Base-by-base conservation (phyloP, 2,888 invertebrate species). In the Eubasilissa splendida region DNA sequence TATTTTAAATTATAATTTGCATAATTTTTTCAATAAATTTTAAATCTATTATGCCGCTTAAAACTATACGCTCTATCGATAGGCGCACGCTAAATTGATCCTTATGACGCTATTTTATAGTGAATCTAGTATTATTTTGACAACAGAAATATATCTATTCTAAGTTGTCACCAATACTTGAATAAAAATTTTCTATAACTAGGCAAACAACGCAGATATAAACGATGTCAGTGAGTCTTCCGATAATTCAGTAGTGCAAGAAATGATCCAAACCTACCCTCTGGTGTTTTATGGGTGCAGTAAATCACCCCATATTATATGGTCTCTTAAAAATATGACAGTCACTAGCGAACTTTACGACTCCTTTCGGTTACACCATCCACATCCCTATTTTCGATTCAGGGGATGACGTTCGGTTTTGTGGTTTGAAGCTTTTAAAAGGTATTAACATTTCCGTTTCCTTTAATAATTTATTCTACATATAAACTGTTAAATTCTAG, bases 291-390 rank as follows among this genome's bases (percentile, higher is more conserved):
- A 80, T 53, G 52, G 73, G 53, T 54, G 70, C 53, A 63, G 80
- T 83, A 83, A 83, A 83, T 83, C 83, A 83, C 81, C 81, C 78
- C 75, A 71, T 81, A 80, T 83, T 83, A 83, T 83, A 81, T 83
- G 83, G 80, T 71, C 81, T 81, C 81, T 81, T 83, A 81, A 83
- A 83, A 83, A 81, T 83, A 83, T 83, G 83, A 83, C 83, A 83
- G 83, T 63, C 79, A 81, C 81, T 79, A 77, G 71, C 77, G 63
- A 54, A 77, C 77, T 83, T 83, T 83, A 83, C 71, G 81, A 80
- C 76, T 54, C 71, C 54, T 53, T 60, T 22, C 56, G 60, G 22
- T 65, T 65, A 54, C 56, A n/a, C 56, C 54, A 58, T 59, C 50
- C 14, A 12, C 74, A n/a, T 59, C 50, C 56, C 56, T 22, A 3